Conservation (phyloP, 2,797 vertebrate genomes). For the Hippopotamyrus pictus region DNA sequence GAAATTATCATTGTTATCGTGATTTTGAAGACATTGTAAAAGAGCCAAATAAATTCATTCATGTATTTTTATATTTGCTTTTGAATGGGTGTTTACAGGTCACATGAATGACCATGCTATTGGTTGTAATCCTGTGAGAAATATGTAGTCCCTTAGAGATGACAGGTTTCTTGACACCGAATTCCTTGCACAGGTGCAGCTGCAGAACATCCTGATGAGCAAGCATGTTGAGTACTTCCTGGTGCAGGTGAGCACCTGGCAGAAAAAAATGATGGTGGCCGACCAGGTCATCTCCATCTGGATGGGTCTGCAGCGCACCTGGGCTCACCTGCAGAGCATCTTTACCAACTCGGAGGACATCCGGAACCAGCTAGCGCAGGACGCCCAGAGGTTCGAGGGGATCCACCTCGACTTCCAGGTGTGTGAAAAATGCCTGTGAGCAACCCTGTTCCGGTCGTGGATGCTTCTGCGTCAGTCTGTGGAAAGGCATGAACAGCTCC, state of each 20-base stretch:
- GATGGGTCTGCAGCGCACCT: constrained; percentile 75
- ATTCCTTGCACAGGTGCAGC: constrained; percentile 53
- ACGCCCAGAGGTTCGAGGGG: constrained; percentile 65
- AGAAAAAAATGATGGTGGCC: constrained; percentile 69
- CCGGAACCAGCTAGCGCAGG: constrained; percentile 69
- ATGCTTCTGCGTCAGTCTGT: neutral
- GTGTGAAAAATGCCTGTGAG: neutral
- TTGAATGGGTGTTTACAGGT: neutral
- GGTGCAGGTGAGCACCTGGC: constrained; percentile 71
- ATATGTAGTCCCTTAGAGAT: neutral
- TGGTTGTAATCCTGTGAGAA: neutral
- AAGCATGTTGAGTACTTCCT: constrained; percentile 78
- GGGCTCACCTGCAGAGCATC: constrained; percentile 77
- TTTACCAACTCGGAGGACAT: constrained; percentile 78
- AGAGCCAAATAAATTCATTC: neutral
- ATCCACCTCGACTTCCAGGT: constrained; percentile 70
- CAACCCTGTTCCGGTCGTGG: neutral
- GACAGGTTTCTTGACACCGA: neutral
- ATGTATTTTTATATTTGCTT: neutral
- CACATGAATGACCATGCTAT: neutral
- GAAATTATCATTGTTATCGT: neutral
- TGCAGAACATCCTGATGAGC: constrained; percentile 77
- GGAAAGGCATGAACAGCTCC: neutral
- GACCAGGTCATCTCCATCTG: constrained; percentile 72
- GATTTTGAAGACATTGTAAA: neutral